These are phyloP conservation scores for Ia io DNA, from an alignment of 2,113 vertebrate species.

Conservation along the genomic window DNA sequence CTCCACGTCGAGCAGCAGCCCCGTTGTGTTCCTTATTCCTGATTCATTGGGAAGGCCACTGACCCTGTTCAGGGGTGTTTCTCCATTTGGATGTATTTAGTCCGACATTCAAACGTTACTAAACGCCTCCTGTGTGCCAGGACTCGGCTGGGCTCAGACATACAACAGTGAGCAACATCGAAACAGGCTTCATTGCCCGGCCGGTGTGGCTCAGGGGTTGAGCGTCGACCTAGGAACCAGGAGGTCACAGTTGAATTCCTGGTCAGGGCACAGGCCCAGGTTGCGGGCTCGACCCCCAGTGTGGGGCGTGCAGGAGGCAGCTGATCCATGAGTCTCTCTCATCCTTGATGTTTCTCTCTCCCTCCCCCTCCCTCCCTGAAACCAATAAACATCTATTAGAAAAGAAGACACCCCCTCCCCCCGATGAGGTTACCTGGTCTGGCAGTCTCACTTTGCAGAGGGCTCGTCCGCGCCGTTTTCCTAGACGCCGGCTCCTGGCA, in stretches of 20 bases:
- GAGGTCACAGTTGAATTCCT: no score
- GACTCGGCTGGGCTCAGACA: background rate
- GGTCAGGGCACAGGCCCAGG: no score
- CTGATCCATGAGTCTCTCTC: no score
- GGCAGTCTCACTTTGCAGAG: background rate
- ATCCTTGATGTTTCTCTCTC: no score
- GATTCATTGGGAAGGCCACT: background rate
- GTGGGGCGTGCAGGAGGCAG: no score
- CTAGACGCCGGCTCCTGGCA: background rate
- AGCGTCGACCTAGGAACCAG: no score
- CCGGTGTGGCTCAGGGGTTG: no score
- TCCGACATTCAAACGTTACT: background rate
- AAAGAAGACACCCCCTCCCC: background rate
- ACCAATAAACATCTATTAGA: no score
- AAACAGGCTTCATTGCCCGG: background rate
- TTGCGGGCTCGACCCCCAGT: no score
- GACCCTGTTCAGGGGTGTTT: background rate
- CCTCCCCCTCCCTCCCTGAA: no score
- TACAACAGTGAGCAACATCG: background rate
- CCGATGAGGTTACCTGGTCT: background rate
- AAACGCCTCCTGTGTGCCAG: background rate
- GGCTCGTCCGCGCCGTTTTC: background rate
- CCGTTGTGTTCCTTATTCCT: background rate
- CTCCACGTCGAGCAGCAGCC: accelerated
- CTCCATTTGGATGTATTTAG: background rate